Evolutionary conservation across 2,113 vertebrate species (phyloP).

Genomic region (Cyphomyrus discorhynchus): DNA sequence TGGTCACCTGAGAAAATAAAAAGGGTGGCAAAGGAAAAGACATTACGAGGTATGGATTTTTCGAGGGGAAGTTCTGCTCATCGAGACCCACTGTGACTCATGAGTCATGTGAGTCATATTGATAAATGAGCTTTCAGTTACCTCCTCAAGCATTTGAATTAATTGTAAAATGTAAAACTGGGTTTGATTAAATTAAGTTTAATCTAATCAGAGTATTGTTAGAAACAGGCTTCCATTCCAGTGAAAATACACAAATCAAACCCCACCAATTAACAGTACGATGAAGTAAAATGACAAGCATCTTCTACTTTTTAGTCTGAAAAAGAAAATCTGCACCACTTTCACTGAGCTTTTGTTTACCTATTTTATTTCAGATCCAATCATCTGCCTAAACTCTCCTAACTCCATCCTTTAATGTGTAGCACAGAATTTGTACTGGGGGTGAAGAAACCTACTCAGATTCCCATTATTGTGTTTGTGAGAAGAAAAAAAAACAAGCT

Average conservation of each 20-base stretch:
- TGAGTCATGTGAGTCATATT: no score
- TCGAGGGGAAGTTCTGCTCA: not conserved
- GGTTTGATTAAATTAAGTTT: not conserved
- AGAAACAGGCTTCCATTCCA: not conserved
- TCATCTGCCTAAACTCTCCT: not conserved
- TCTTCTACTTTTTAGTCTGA: not conserved
- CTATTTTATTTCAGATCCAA: slow-evolving; percentile 37
- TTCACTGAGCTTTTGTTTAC: slow-evolving; percentile 33
- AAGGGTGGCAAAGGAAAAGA: not conserved
- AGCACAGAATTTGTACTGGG: not conserved
- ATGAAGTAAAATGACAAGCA: no score
- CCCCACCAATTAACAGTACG: not conserved
- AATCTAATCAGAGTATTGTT: not conserved
- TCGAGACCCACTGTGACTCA: not conserved
- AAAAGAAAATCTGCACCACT: slow-evolving; percentile 26
- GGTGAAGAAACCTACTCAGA: not conserved
- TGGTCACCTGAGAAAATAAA: slow-evolving; percentile 63
- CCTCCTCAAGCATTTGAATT: not conserved
- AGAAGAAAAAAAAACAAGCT: not conserved
- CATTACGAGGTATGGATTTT: not conserved
- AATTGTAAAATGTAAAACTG: not conserved
- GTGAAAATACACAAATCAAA: not conserved
- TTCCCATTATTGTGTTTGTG: not conserved
- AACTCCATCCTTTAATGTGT: not conserved
- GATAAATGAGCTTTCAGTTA: not conserved